Conservation (phyloP, 2,113 vertebrate genomes). For the Triplophysa tibetana region DNA sequence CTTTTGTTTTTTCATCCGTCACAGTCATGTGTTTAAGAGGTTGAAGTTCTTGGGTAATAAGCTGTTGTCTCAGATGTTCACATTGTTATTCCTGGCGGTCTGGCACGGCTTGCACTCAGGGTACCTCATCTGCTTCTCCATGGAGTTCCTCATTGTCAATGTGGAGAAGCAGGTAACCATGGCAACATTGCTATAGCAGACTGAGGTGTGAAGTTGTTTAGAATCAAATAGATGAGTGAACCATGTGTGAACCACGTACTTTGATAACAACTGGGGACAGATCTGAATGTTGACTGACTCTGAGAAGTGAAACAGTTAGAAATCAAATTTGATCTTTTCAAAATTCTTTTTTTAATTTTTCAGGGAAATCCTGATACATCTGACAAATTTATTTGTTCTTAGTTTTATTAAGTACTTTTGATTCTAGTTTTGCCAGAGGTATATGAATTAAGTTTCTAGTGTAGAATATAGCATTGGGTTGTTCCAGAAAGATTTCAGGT, state of each 20-base stretch:
- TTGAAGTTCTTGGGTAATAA: constrained; percentile 93
- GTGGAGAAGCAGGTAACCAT: constrained; percentile 87
- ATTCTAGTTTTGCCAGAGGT: too few species aligned
- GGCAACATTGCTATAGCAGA: constrained; percentile 28
- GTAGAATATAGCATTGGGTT: too few species aligned
- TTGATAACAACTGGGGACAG: neutral
- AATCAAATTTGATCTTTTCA: too few species aligned
- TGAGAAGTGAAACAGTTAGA: neutral
- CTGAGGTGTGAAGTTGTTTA: constrained; percentile 3
- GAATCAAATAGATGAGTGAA: constrained; percentile 7
- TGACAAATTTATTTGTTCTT: too few species aligned
- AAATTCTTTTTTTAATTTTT: too few species aligned
- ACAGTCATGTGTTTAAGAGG: constrained; percentile 91
- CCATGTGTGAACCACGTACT: constrained; percentile 11
- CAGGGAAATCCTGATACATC: too few species aligned
- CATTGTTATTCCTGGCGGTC: constrained; percentile 87
- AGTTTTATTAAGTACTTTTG: too few species aligned
- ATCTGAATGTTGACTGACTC: neutral
- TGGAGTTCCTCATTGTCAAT: constrained; percentile 93
- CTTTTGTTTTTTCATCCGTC: neutral
- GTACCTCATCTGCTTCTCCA: constrained; percentile 94
- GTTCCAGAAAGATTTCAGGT: too few species aligned
- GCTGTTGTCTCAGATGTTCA: constrained; percentile 83
- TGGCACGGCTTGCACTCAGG: constrained; percentile 97
- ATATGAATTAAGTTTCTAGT: too few species aligned